phyloP scores from a whole-genome alignment of 2,888 invertebrate genomes.

The Autographa pulchrina region DNA sequence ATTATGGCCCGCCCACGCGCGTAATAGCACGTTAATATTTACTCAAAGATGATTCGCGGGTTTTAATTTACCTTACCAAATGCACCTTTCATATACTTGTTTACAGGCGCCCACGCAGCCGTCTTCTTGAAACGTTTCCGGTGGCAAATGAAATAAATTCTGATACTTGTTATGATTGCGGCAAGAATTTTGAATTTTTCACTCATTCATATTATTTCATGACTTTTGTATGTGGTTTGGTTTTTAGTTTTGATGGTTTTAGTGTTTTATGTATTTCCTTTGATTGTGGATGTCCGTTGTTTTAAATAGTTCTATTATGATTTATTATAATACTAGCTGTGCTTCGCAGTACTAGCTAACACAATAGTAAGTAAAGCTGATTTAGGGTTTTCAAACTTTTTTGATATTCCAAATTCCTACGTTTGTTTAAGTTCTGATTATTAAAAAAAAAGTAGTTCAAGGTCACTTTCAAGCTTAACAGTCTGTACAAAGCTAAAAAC shows the following conservation, averaged over 20 bases:
- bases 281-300: constrained; percentile 1
- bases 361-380: no score
- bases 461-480: neutral
- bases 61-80: constrained; percentile 60
- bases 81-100: constrained; percentile 58
- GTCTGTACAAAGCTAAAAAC: neutral
- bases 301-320: neutral
- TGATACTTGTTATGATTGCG: constrained; percentile 33
- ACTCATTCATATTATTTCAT: neutral
- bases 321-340: neutral
- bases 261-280: neutral
- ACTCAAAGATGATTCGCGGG: constrained; percentile 56
- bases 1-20: constrained; percentile 42
- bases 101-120: constrained; percentile 48
- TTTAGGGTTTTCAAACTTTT: neutral
- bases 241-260: neutral
- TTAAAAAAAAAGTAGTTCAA: neutral
- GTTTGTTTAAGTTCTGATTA: neutral
- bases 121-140: constrained; percentile 52
- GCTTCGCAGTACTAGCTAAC: no score
- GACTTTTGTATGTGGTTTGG: neutral
- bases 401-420: neutral
- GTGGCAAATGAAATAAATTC: constrained; percentile 18
- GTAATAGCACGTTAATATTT: constrained; percentile 52
- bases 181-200: constrained; percentile 12